Conservation (phyloP, 2,888 invertebrate genomes). For the Leuctra nigra region DNA sequence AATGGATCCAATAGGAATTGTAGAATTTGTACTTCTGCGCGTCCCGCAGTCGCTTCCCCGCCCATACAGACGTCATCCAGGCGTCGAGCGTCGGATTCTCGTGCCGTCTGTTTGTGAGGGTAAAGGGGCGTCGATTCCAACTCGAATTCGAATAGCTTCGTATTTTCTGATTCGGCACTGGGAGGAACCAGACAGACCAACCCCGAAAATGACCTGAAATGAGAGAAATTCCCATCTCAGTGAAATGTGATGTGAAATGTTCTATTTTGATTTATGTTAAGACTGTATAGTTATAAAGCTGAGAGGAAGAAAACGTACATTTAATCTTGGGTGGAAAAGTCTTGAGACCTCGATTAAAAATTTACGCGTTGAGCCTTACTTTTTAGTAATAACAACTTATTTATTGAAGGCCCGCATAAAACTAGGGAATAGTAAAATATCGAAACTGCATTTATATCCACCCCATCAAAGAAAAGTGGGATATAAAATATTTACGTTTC, state of each 20-base stretch:
- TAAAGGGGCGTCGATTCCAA: constrained; percentile 7
- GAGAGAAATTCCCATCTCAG: not conserved
- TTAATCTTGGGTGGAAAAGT: no score
- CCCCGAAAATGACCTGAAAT: constrained; percentile 9
- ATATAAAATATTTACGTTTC: no score
- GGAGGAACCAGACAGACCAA: constrained; percentile 12
- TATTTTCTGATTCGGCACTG: constrained; percentile 13
- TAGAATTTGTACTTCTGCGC: constrained; percentile 23
- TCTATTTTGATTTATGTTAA: not conserved
- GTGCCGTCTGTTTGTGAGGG: not conserved
- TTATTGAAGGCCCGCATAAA: no score
- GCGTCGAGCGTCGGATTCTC: not conserved
- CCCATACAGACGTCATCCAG: constrained; percentile 6
- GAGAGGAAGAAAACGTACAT: no score
- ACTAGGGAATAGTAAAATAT: no score
- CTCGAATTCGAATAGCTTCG: constrained; percentile 11
- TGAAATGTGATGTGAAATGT: not conserved
- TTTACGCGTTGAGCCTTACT: no score
- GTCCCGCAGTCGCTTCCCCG: not conserved
- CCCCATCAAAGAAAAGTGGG: no score
- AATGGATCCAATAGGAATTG: constrained; percentile 23
- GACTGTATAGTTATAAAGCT: no score
- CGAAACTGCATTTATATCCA: no score
- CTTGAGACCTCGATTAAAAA: no score
- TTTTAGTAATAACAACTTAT: no score